phyloP scores from a whole-genome alignment of 2,113 vertebrate species.

The Archilochus colubris region DNA sequence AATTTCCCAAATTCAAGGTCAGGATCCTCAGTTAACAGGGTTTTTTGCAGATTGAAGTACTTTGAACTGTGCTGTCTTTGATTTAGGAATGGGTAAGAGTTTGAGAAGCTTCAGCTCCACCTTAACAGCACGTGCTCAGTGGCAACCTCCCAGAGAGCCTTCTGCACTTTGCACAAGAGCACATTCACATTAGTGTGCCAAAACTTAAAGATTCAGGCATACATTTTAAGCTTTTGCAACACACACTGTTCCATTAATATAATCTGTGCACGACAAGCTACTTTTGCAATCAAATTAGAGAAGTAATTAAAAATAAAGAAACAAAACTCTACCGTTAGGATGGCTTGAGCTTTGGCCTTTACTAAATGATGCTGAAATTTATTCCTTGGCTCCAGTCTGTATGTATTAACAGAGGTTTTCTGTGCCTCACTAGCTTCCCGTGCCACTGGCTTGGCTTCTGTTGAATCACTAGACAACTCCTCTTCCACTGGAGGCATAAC shows the following conservation, averaged over 20 bases:
- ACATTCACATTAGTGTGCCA: not conserved
- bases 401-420: slow-evolving; percentile 65
- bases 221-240: not conserved
- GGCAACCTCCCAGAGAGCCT: not conserved
- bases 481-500: slow-evolving; percentile 34
- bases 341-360: slow-evolving; percentile 61
- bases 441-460: slow-evolving; percentile 6
- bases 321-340: slow-evolving; percentile 66
- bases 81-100: not conserved
- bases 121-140: not conserved
- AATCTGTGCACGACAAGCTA: not conserved
- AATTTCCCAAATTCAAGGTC: not conserved
- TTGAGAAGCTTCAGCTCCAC: not conserved
- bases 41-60: not conserved
- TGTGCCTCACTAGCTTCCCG: slow-evolving; percentile 52
- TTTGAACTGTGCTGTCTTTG: not conserved
- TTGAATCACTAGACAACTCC: slow-evolving; percentile 19
- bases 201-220: not conserved
- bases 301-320: not conserved
- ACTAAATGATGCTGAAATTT: slow-evolving; percentile 60
- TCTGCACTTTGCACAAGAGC: fast-evolving
- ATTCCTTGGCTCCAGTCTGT: slow-evolving; percentile 69
- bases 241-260: not conserved
- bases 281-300: not conserved
- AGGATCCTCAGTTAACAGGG: not conserved